Evolutionary conservation across 2,113 vertebrate genomes (phyloP).

Genomic region (Oncorhynchus keta): DNA sequence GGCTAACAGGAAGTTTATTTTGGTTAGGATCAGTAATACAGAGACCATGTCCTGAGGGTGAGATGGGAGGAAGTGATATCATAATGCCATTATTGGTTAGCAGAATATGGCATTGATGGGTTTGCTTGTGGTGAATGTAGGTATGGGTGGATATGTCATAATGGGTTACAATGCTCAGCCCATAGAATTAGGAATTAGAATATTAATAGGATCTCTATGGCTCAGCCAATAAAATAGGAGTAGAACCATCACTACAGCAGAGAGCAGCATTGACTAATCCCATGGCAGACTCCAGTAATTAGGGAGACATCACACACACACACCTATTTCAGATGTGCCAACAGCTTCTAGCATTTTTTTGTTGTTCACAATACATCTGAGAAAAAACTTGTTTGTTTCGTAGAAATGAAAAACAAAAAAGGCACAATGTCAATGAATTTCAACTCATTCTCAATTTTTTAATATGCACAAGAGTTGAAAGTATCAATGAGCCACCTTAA

Average conservation of each 20-base stretch:
- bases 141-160: conserved; percentile 37
- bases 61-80: conserved; percentile 60
- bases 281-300: conserved; percentile 54
- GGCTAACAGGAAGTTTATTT: conserved; percentile 83
- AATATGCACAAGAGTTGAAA: conserved; percentile 99
- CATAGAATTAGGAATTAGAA: conserved; percentile 37
- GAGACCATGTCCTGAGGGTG: conserved; percentile 76
- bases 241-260: conserved; percentile 56
- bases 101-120: conserved; percentile 46
- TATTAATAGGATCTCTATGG: no score
- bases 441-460: conserved; percentile 93
- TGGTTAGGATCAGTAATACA: conserved; percentile 81
- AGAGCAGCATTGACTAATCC: conserved; percentile 55
- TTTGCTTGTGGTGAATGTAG: conserved; percentile 12
- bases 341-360: conserved; percentile 49
- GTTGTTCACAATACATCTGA: conserved; percentile 38
- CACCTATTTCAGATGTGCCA: conserved; percentile 48
- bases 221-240: conserved; percentile 18
- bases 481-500: conserved; percentile 98
- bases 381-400: conserved; percentile 69
- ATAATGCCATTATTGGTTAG: conserved; percentile 54
- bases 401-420: conserved; percentile 87
- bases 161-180: conserved; percentile 56
- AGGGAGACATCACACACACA: conserved; percentile 49
- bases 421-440: conserved; percentile 95